Conservation (phyloP, 2,888 invertebrate species). For the Temnothorax rugatulus region DNA sequence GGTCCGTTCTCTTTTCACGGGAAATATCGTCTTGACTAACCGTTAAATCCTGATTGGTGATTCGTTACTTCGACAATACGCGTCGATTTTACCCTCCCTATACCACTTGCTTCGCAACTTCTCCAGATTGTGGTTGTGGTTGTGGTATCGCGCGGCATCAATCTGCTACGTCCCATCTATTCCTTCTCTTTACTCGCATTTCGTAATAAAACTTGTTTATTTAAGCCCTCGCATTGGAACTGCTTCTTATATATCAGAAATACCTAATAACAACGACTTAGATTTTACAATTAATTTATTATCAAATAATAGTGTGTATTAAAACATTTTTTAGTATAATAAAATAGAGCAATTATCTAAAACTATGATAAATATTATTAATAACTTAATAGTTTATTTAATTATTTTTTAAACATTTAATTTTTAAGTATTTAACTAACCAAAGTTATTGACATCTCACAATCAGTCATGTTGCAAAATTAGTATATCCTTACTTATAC, state of each 20-base stretch:
- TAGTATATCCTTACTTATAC: neutral
- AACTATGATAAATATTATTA: neutral
- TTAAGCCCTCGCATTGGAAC: neutral
- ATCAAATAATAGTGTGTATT: neutral
- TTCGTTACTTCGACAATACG: slow-evolving; percentile 39
- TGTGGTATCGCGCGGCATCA: slow-evolving; percentile 35
- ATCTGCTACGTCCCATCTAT: slow-evolving; percentile 27
- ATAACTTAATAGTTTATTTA: neutral
- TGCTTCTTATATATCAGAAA: neutral
- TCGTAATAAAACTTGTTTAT: slow-evolving; percentile 38
- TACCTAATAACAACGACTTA: neutral
- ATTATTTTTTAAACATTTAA: neutral
- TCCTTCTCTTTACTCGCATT: slow-evolving; percentile 2
- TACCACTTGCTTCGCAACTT: slow-evolving; percentile 16
- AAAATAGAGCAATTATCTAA: neutral
- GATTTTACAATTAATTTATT: neutral
- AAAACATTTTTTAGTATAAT: neutral
- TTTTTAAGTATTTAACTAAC: neutral
- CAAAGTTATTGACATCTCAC: neutral
- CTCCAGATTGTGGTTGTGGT: slow-evolving; percentile 3
- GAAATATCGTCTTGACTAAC: slow-evolving; percentile 32
- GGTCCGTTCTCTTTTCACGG: neutral
- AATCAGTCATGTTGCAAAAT: neutral
- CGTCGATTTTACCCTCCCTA: slow-evolving; percentile 26
- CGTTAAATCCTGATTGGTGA: slow-evolving; percentile 53